phyloP scores from a whole-genome alignment of 2,888 invertebrate genomes.

The Mesorhabditis spiculigera region DNA sequence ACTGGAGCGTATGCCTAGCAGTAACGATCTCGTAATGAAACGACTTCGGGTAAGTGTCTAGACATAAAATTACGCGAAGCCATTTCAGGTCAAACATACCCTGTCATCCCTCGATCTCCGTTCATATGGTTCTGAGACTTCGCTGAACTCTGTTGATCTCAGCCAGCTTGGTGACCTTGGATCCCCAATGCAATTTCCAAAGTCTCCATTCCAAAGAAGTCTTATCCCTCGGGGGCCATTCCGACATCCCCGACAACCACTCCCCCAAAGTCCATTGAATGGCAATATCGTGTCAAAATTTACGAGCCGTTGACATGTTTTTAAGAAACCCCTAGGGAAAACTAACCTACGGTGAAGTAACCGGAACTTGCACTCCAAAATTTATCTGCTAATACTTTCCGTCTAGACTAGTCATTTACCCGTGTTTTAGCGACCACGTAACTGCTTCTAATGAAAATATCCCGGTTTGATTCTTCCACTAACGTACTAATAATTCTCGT shows the following conservation, averaged over 20 bases:
- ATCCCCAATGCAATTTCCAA: slow-evolving; percentile 29
- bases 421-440: no score
- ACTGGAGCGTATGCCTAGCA: slow-evolving; percentile 27
- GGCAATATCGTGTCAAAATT: no score
- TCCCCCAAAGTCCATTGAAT: neutral
- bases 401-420: no score
- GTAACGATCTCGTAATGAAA: slow-evolving; percentile 40
- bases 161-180: slow-evolving; percentile 27
- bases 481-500: no score
- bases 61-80: no score
- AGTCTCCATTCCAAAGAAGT: slow-evolving; percentile 63
- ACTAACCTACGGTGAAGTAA: no score
- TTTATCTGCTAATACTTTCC: no score
- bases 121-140: slow-evolving; percentile 36
- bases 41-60: slow-evolving; percentile 25
- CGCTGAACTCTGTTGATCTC: slow-evolving; percentile 31
- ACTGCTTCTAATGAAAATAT: no score
- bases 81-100: slow-evolving; percentile 29
- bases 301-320: no score
- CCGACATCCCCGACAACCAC: neutral
- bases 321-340: no score
- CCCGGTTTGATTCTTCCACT: no score
- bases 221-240: slow-evolving; percentile 73
- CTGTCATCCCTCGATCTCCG: slow-evolving; percentile 36
- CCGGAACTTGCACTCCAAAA: no score